Evolutionary conservation across 2,888 invertebrate genomes (phyloP).

Genomic region (Brachyptera putata): DNA sequence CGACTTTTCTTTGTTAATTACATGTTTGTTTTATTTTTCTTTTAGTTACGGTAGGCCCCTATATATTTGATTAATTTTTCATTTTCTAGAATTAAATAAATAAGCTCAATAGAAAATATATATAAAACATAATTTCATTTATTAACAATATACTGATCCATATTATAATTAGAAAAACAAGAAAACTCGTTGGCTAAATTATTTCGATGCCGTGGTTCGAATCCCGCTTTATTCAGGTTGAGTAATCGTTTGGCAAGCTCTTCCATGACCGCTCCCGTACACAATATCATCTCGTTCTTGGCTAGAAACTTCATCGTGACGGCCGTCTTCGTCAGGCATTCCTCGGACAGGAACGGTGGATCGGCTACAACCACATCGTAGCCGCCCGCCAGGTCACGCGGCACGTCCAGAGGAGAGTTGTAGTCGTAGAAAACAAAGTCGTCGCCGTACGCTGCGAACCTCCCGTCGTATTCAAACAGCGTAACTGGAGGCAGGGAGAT

Average conservation of each 20-base stretch:
- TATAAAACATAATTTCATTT: too few relatives aligned
- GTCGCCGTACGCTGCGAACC: slow-evolving; percentile 72
- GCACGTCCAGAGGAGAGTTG: slow-evolving; percentile 66
- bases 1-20: too few relatives aligned
- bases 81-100: too few relatives aligned
- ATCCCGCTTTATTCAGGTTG: slow-evolving; percentile 60
- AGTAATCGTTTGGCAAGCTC: slow-evolving; percentile 62
- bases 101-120: too few relatives aligned
- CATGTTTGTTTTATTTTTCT: too few relatives aligned
- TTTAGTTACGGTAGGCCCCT: too few relatives aligned
- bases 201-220: slow-evolving; percentile 77
- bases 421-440: slow-evolving; percentile 88
- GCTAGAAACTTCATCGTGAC: slow-evolving; percentile 69
- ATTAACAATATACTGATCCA: slow-evolving; percentile 46
- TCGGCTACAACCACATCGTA: slow-evolving; percentile 88
- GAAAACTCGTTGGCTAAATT: slow-evolving; percentile 91
- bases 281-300: slow-evolving; percentile 74
- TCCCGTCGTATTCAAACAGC: slow-evolving; percentile 78
- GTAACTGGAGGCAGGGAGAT: slow-evolving; percentile 54
- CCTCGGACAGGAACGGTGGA: slow-evolving; percentile 91
- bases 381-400: slow-evolving; percentile 52
- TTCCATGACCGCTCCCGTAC: slow-evolving; percentile 82
- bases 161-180: slow-evolving; percentile 84
- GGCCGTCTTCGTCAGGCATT: slow-evolving; percentile 81
- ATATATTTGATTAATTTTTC: slow-evolving; percentile 48